These are phyloP conservation scores for Drosophila meridiana DNA, from an alignment of 2,888 invertebrate species.

Conservation along the genomic window DNA sequence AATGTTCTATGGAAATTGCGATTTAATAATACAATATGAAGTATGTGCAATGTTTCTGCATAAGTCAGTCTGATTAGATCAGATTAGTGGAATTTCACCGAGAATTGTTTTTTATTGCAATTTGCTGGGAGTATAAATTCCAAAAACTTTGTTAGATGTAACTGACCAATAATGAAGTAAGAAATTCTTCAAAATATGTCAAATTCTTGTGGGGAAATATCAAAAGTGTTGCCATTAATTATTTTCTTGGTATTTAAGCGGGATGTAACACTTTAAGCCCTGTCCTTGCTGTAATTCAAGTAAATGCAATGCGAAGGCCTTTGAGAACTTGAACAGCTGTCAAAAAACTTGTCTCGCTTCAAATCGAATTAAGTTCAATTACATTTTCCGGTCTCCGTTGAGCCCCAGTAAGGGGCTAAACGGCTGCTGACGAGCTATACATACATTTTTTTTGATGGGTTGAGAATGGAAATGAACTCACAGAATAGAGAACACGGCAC, in stretches of 20 bases:
- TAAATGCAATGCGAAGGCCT: constrained; percentile 33
- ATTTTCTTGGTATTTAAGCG: constrained; percentile 3
- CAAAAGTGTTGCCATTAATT: background rate
- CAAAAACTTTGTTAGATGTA: too few species aligned
- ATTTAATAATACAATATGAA: too few species aligned
- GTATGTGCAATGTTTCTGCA: too few species aligned
- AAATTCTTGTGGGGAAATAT: background rate
- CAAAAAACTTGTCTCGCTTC: constrained; percentile 77
- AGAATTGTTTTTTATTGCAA: too few species aligned
- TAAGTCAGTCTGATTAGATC: too few species aligned
- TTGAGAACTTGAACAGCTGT: constrained; percentile 74
- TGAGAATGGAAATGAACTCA: constrained; percentile 67
- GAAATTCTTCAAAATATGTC: background rate
- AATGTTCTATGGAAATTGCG: too few species aligned
- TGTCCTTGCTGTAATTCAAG: constrained; percentile 19
- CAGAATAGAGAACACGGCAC: constrained; percentile 50
- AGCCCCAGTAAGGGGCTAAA: constrained; percentile 27
- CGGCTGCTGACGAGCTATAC: constrained; percentile 48
- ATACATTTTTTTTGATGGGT: constrained; percentile 12
- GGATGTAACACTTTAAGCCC: constrained; percentile 23
- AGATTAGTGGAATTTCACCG: too few species aligned
- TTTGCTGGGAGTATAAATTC: too few species aligned
- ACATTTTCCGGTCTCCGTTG: constrained; percentile 61
- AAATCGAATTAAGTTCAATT: constrained; percentile 81
- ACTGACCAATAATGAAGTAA: too few species aligned